Evolutionary conservation across 1,140 invertebrate species (phyloP).

Genomic region (Drosophila bocki): DNA sequence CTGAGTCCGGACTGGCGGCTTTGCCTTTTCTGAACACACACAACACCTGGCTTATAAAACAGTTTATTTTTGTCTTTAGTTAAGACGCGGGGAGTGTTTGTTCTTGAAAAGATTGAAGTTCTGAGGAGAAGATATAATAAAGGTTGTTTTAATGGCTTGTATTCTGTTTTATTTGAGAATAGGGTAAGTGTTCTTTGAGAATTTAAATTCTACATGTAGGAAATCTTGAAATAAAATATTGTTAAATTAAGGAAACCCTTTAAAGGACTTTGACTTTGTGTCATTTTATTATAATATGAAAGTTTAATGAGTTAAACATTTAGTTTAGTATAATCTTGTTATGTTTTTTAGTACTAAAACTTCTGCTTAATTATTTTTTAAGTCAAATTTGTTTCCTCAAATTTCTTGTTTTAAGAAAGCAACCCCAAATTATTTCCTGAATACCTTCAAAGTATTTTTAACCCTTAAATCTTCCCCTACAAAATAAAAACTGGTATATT

Average conservation of each 20-base stretch:
- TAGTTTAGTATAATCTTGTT: too few relatives aligned
- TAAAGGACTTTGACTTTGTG: too few relatives aligned
- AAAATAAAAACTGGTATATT: not conserved
- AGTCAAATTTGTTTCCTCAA: too few relatives aligned
- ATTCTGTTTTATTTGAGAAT: not conserved
- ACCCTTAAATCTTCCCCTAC: not conserved
- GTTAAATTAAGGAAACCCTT: too few relatives aligned
- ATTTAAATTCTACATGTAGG: not conserved
- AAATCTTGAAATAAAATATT: not conserved
- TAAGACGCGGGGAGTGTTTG: not conserved
- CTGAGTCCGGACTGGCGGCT: conserved; percentile 7
- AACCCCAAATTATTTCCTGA: not conserved
- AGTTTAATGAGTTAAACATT: not conserved
- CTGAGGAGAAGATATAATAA: not conserved
- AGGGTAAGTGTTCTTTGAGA: not conserved
- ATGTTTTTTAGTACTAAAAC: too few relatives aligned
- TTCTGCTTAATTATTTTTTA: fast-evolving
- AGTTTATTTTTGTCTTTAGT: conserved; percentile 16
- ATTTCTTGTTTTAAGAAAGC: too few relatives aligned
- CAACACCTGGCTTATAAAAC: conserved; percentile 35
- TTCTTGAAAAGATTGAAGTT: not conserved
- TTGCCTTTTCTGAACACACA: conserved; percentile 21
- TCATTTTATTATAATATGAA: not conserved
- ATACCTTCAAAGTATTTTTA: not conserved
- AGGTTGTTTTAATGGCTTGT: not conserved